phyloP scores from a whole-genome alignment of 1,140 invertebrate genomes.

The Brachystomella parvula region DNA sequence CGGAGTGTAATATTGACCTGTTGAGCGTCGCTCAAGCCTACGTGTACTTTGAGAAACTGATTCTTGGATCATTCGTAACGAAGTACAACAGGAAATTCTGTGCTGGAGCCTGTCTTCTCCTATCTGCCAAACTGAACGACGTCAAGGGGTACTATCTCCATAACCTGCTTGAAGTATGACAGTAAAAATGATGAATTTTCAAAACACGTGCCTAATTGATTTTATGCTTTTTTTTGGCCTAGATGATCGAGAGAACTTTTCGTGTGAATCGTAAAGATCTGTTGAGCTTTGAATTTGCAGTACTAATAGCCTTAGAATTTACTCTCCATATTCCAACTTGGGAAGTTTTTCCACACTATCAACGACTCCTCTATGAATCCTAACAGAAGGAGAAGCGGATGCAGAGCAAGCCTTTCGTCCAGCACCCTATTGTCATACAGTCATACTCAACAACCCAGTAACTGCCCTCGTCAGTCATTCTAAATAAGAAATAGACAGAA shows the following conservation, averaged over 20 bases:
- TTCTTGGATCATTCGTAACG: slow-evolving; percentile 82
- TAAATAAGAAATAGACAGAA: too few species aligned
- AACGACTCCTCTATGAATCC: slow-evolving; percentile 54
- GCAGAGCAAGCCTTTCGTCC: too few species aligned
- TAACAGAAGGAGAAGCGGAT: slow-evolving; percentile 8
- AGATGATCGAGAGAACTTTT: slow-evolving; percentile 84
- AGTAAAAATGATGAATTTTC: slow-evolving; percentile 14
- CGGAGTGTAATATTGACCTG: slow-evolving; percentile 75
- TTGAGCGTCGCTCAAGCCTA: slow-evolving; percentile 91
- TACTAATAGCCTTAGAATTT: slow-evolving; percentile 88
- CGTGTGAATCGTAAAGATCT: slow-evolving; percentile 85
- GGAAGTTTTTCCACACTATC: slow-evolving; percentile 90
- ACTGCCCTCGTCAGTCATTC: too few species aligned
- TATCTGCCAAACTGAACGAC: slow-evolving; percentile 94
- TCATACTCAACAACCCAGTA: too few species aligned
- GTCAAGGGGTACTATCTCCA: slow-evolving; percentile 82
- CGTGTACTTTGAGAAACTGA: slow-evolving; percentile 95
- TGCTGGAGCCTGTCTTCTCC: slow-evolving; percentile 83
- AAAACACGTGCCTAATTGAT: too few species aligned
- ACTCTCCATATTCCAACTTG: slow-evolving; percentile 81
- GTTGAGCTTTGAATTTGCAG: slow-evolving; percentile 83
- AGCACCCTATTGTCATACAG: too few species aligned
- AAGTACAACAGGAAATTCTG: slow-evolving; percentile 89
- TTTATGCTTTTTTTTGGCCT: slow-evolving; percentile 36
- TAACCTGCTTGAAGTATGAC: slow-evolving; percentile 72